These are phyloP conservation scores for Strigops habroptila DNA, from an alignment of 2,113 vertebrate genomes.

Conservation along the genomic window DNA sequence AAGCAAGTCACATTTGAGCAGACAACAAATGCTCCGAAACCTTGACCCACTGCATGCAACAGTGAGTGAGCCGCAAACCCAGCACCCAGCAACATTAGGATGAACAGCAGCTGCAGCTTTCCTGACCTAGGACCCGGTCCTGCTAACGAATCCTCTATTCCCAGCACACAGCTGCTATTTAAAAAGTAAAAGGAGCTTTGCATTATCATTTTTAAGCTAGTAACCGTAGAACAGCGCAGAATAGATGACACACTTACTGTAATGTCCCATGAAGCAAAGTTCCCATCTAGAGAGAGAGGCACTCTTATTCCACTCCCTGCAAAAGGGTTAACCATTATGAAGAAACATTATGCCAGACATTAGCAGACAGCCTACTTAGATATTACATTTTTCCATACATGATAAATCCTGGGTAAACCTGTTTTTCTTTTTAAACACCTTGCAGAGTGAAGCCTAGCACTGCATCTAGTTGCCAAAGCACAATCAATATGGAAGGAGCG, in stretches of 20 bases:
- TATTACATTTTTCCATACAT: conserved; percentile 85
- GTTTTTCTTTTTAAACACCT: conserved; percentile 93
- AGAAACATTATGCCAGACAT: conserved; percentile 83
- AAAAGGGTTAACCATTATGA: conserved; percentile 85
- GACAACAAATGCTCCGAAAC: conserved; percentile 78
- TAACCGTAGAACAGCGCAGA: conserved; percentile 81
- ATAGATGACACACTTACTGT: conserved; percentile 99
- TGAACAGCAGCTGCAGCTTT: conserved; percentile 65
- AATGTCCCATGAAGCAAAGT: conserved; percentile 97
- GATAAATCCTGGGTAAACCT: conserved; percentile 85
- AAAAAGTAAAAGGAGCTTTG: conserved; percentile 77
- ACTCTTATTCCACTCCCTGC: conserved; percentile 83
- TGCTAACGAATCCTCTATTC: conserved; percentile 65
- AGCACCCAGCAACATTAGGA: conserved; percentile 71
- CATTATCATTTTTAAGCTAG: conserved; percentile 77
- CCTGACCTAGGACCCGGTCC: conserved; percentile 71
- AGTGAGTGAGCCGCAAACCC: conserved; percentile 74
- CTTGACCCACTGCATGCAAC: conserved; percentile 79
- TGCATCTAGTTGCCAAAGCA: conserved; percentile 99
- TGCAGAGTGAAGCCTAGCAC: conserved; percentile 94
- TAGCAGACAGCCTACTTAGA: conserved; percentile 84
- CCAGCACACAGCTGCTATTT: conserved; percentile 68
- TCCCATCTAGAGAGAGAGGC: conserved; percentile 86
- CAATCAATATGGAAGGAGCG: conserved; percentile 99
- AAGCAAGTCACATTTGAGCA: conserved; percentile 82